Base-by-base conservation (phyloP, 2,797 vertebrate species). In the Semotilus atromaculatus region DNA sequence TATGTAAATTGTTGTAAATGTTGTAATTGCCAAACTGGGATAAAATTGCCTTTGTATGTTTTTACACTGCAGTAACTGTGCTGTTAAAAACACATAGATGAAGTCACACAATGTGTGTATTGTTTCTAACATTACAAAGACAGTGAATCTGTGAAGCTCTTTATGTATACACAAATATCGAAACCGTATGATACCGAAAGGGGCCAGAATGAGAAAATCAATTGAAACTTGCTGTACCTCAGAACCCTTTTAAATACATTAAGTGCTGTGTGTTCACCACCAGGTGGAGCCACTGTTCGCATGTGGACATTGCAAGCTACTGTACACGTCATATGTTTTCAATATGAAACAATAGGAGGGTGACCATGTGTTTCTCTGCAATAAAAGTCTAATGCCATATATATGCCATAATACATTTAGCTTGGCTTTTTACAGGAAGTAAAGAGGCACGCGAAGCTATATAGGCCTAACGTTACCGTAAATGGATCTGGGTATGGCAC, bases 11-110 rank as follows among this genome's bases (percentile, higher is more conserved):
- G 82, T 68, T 80, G 82, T 81, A 34, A 86, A 74, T 84, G 53
- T 77, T 80, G 82, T 82, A 34, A 86, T 84, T 89, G 72, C 80
- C 85, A 85, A 88, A 62, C 55, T 78, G 60, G 78, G 55, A 74
- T 78, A 62, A 72, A 80, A 40, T 62, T 71, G 84, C 81, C 71
- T 86, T 71, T 62, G 79, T 84, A 80, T 73, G 74, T 64, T 74
- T 79, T 82, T 72, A 82, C 79, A 70, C 73, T 79, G 79, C 77
- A 81, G 82, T 82, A 77, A 79, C 68, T 78, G 72, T 77, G 72
- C 74, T 79, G 34, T 83, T 60, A 80, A 45, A 87, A 83, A 85
- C 72, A 81, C 71, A 76, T 81, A 26, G 51, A 73, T 79, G 36
- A 85, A 84, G 83, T 68, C 84, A 81, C 73, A 86, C 51, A 73